Conservation (phyloP, 1,140 invertebrate genomes). For the Cotesia typhae region DNA sequence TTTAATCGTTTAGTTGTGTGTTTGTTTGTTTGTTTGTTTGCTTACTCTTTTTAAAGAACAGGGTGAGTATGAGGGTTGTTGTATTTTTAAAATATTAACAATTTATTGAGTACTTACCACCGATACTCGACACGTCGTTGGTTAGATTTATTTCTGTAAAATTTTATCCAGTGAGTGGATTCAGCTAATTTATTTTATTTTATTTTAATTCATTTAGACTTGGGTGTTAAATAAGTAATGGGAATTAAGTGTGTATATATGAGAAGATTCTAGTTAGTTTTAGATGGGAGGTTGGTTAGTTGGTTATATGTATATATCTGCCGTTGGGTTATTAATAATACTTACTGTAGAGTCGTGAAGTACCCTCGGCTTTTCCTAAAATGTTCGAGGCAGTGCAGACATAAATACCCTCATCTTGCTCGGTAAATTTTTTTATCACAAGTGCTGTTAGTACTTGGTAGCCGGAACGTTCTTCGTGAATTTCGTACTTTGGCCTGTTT, state of each 20-base stretch:
- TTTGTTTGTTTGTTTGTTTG: too few species aligned
- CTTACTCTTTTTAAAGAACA: not conserved
- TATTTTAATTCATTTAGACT: too few species aligned
- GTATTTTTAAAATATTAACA: too few species aligned
- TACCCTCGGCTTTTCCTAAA: constrained; percentile 81
- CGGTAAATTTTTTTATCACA: constrained; percentile 76
- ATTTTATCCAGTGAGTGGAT: not conserved
- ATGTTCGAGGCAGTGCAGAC: constrained; percentile 87
- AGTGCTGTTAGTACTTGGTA: constrained; percentile 84
- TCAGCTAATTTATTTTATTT: too few species aligned
- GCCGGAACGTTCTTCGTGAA: constrained; percentile 77
- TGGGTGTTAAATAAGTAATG: too few species aligned
- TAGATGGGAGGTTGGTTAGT: too few species aligned
- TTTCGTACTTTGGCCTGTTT: constrained; percentile 79
- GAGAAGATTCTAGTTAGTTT: constrained; percentile 1
- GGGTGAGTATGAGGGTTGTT: too few species aligned
- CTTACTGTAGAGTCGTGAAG: constrained; percentile 83
- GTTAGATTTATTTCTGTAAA: constrained; percentile 29
- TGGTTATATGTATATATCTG: too few species aligned
- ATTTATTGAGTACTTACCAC: constrained; percentile 21
- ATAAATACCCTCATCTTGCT: constrained; percentile 84
- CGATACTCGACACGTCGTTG: constrained; percentile 29
- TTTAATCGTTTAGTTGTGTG: too few species aligned
- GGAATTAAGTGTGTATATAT: too few species aligned
- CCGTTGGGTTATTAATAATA: not conserved